A percentile compares a stretch with the other conserved stretches of the same genome.
Evolutionary conservation across 2,888 invertebrate species (phyloP).

Genomic region (Acholoe squamosa): DNA sequence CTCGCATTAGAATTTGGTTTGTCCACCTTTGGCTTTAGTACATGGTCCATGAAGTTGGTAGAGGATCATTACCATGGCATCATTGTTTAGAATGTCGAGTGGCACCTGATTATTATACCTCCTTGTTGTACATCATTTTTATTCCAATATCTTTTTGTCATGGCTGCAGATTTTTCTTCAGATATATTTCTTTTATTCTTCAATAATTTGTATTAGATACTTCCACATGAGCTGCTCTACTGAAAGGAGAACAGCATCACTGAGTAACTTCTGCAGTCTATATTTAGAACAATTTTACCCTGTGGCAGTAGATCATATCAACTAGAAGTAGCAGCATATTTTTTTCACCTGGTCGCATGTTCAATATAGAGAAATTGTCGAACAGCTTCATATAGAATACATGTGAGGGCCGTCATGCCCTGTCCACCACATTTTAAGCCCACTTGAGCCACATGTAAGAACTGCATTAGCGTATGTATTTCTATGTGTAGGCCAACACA

Average conservation of each 20-base stretch:
- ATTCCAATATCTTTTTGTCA: neutral
- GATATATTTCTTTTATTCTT: neutral
- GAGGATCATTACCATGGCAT: conserved; percentile 15
- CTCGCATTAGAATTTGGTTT: neutral
- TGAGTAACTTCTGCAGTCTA: neutral
- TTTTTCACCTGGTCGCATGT: conserved; percentile 1
- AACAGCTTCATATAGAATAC: neutral
- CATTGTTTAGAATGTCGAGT: conserved; percentile 31
- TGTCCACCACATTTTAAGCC: conserved; percentile 1
- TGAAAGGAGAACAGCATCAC: neutral
- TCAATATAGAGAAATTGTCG: neutral
- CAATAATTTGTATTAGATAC: conserved; percentile 37
- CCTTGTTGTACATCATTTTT: no score
- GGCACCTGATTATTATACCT: neutral
- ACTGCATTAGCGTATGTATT: neutral
- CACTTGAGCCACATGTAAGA: neutral
- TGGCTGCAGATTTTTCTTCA: conserved; percentile 26
- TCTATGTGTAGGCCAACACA: neutral
- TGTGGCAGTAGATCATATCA: neutral
- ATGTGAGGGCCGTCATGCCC: neutral
- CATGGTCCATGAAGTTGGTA: conserved; percentile 3
- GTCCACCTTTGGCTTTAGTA: neutral
- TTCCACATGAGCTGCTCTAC: neutral
- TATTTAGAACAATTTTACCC: neutral
- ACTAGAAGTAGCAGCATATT: neutral